These are phyloP conservation scores for Hoplostethus atlanticus DNA, from an alignment of 2,797 vertebrate genomes.

Conservation along the genomic window DNA sequence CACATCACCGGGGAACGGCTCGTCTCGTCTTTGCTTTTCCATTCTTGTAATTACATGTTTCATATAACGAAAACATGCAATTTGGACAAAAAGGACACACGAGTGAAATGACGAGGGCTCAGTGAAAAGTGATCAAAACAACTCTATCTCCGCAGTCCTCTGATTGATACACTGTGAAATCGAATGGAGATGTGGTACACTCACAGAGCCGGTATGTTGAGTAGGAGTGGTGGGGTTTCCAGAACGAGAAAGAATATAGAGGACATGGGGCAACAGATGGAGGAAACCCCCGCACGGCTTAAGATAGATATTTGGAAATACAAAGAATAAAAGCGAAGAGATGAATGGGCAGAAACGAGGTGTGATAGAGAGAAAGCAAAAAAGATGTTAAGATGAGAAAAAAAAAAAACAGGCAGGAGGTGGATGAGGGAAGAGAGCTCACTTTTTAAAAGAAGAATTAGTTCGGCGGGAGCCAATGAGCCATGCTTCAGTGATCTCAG, in stretches of 20 bases:
- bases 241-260: constrained; percentile 46
- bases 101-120: neutral
- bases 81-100: neutral
- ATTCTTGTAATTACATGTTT: constrained; percentile 1
- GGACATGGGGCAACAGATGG: constrained; percentile 29
- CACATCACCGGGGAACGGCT: constrained; percentile 4
- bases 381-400: neutral
- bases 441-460: neutral
- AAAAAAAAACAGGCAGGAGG: constrained; percentile 33
- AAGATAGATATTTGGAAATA: constrained; percentile 7
- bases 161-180: constrained; percentile 68
- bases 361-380: neutral
- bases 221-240: constrained; percentile 18
- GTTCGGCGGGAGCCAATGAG: neutral
- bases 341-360: neutral
- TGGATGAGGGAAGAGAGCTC: constrained; percentile 20
- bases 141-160: constrained; percentile 38
- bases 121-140: constrained; percentile 19
- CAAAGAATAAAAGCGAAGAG: neutral
- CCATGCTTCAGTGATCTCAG: constrained; percentile 52
- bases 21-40: constrained; percentile 28
- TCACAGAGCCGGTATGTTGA: constrained; percentile 24
- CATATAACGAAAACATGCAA: constrained; percentile 4
- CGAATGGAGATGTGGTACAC: constrained; percentile 57
- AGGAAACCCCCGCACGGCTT: constrained; percentile 8